phyloP scores from a whole-genome alignment of 2,888 invertebrate genomes.

The Fabriciana adippe region DNA sequence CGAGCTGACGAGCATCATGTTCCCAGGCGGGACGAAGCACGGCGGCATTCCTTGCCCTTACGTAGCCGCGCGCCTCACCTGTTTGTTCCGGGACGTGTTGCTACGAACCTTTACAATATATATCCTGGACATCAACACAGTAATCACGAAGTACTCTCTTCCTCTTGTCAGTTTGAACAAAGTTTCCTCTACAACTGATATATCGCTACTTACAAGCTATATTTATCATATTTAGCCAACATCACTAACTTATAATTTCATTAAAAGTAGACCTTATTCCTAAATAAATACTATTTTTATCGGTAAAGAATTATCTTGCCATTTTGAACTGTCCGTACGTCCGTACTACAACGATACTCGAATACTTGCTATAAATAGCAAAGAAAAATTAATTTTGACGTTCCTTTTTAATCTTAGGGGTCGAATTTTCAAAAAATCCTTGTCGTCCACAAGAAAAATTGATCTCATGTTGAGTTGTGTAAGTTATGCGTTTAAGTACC shows the following conservation, averaged over 20 bases:
- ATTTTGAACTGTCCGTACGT: too few species aligned
- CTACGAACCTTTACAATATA: conserved; percentile 60
- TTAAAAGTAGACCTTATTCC: too few species aligned
- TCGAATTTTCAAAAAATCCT: too few species aligned
- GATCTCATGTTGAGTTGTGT: too few species aligned
- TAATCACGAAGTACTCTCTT: conserved; percentile 65
- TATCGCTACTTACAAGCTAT: neutral
- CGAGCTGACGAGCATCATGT: conserved; percentile 51
- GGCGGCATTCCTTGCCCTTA: conserved; percentile 76
- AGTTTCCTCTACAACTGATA: conserved; percentile 49
- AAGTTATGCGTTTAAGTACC: too few species aligned
- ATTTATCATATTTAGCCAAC: neutral
- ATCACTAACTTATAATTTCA: neutral
- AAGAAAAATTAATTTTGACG: too few species aligned
- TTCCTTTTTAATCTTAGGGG: too few species aligned
- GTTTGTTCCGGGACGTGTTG: conserved; percentile 71
- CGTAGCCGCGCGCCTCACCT: conserved; percentile 62
- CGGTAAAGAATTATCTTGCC: too few species aligned
- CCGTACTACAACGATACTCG: too few species aligned
- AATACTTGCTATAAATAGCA: too few species aligned
- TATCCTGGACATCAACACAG: conserved; percentile 66
- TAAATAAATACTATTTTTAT: too few species aligned
- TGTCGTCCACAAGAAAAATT: too few species aligned
- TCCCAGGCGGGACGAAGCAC: conserved; percentile 64
- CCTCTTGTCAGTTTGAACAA: conserved; percentile 61